These are phyloP conservation scores for Pluvialis apricaria DNA, from an alignment of 2,113 vertebrate species.

Conservation along the genomic window DNA sequence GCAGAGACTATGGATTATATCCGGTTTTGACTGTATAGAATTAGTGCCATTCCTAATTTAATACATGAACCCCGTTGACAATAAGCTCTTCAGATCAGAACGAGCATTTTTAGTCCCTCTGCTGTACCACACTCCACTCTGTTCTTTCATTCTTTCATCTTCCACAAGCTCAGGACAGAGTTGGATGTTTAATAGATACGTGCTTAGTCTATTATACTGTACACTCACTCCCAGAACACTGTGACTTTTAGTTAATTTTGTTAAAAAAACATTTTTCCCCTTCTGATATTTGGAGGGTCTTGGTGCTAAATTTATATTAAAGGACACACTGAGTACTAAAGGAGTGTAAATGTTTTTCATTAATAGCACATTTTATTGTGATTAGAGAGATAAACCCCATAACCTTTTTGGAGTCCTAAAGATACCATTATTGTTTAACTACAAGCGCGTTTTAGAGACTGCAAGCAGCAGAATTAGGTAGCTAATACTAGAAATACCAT, in stretches of 20 bases:
- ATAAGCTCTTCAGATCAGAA: not conserved
- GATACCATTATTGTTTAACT: not conserved
- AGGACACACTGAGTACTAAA: not conserved
- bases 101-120: not conserved
- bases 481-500: not conserved
- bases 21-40: not conserved
- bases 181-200: not conserved
- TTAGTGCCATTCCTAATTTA: not conserved
- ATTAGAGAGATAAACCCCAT: not conserved
- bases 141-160: not conserved
- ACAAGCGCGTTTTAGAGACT: not conserved
- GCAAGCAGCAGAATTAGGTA: not conserved
- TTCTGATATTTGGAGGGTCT: not conserved
- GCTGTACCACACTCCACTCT: not conserved
- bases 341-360: not conserved
- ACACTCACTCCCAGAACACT: not conserved
- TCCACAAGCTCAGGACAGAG: not conserved
- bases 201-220: not conserved
- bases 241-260: not conserved
- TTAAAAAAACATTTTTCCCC: not conserved
- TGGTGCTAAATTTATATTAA: not conserved
- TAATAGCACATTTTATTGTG: not conserved
- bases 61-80: not conserved
- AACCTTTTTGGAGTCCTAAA: not conserved
- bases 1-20: not conserved